These are phyloP conservation scores for Eupithecia exiguata DNA, from an alignment of 2,888 invertebrate genomes.

Conservation along the genomic window DNA sequence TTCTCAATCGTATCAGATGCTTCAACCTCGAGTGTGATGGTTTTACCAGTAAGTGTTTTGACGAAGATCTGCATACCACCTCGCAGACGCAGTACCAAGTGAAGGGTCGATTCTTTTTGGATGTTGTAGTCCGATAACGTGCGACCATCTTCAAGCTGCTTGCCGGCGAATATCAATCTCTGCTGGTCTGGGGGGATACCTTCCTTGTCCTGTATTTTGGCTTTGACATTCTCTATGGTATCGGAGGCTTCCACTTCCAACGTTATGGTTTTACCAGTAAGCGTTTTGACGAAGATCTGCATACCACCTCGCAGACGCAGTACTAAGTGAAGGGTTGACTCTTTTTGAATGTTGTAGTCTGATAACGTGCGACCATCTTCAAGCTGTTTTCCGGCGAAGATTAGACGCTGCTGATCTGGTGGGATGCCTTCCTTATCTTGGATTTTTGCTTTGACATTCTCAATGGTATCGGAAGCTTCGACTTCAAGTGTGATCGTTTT, in stretches of 20 bases:
- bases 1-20: slow-evolving; percentile 44
- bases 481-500: slow-evolving; percentile 43
- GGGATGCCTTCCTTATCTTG: slow-evolving; percentile 46
- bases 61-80: slow-evolving; percentile 48
- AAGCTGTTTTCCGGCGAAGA: slow-evolving; percentile 44
- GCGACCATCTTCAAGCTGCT: slow-evolving; percentile 44
- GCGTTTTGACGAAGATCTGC: slow-evolving; percentile 45
- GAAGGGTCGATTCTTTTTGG: slow-evolving; percentile 43
- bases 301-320: slow-evolving; percentile 45
- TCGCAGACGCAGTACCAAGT: slow-evolving; percentile 42
- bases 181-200: slow-evolving; percentile 46
- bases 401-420: slow-evolving; percentile 43
- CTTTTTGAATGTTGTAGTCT: slow-evolving; percentile 44
- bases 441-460: slow-evolving; percentile 44
- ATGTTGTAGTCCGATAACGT: slow-evolving; percentile 45
- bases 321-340: slow-evolving; percentile 42
- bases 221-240: slow-evolving; percentile 43
- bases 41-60: slow-evolving; percentile 42
- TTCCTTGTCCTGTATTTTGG: slow-evolving; percentile 45
- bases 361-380: slow-evolving; percentile 44
- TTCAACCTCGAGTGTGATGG: slow-evolving; percentile 41
- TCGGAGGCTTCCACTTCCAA: slow-evolving; percentile 42
- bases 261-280: slow-evolving; percentile 43
- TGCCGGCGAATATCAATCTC: slow-evolving; percentile 43
- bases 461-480: slow-evolving; percentile 42